Percentiles rank a stretch among this genome's conserved stretches.
Evolutionary conservation across 2,888 invertebrate genomes (phyloP).

Genomic region (Tenthredo mesomela): DNA sequence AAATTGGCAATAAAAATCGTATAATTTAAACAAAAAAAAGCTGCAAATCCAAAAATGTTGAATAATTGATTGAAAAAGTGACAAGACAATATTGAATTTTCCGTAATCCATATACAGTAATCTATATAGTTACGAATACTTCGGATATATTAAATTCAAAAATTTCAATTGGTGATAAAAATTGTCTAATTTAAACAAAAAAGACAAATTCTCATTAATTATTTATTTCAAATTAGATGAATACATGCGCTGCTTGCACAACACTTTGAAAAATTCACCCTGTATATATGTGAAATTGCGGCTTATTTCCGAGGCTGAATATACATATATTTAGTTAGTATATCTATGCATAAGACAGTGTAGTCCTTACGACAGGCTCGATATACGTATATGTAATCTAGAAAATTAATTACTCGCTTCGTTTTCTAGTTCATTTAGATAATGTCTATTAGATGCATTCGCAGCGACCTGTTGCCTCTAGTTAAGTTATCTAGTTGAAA

Average conservation of each 20-base stretch:
- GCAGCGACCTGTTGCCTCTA: conserved; percentile 64
- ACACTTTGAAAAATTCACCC: too few relatives aligned
- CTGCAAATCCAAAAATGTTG: too few relatives aligned
- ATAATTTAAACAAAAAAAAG: neutral
- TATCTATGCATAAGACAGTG: neutral
- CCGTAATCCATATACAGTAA: too few relatives aligned
- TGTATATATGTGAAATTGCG: neutral
- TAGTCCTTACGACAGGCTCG: neutral
- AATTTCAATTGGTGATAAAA: too few relatives aligned
- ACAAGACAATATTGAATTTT: too few relatives aligned
- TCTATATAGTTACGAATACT: too few relatives aligned
- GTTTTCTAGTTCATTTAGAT: conserved; percentile 64
- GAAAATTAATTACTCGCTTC: conserved; percentile 66
- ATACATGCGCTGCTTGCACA: too few relatives aligned
- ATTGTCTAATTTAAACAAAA: too few relatives aligned
- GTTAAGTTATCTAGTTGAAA: conserved; percentile 67
- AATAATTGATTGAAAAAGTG: too few relatives aligned
- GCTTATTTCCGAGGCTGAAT: neutral
- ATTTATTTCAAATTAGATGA: too few relatives aligned
- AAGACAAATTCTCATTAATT: too few relatives aligned
- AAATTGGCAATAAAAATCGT: neutral
- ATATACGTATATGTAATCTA: conserved; percentile 56
- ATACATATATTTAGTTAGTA: neutral
- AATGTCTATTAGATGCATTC: conserved; percentile 66
- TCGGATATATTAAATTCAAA: too few relatives aligned